Evolutionary conservation across 30 jellyfish, hydroid and myxozoan species (phyloP), one percentile per base, ranked within the genome.

Genomic region (Aurelia aurita complex sp. Pacific): DNA sequence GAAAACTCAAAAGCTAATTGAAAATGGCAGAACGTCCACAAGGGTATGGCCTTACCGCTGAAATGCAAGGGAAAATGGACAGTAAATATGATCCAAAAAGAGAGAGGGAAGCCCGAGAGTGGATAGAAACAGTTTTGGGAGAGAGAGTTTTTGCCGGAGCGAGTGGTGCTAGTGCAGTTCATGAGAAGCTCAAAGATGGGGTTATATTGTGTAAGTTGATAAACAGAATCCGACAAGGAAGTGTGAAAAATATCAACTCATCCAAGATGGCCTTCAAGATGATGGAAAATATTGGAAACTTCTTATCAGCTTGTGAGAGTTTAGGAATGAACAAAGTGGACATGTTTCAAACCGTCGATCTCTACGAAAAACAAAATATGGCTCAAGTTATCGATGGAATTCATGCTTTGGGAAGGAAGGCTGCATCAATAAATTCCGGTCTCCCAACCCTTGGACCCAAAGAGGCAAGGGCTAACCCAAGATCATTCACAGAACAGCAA

Each of bases 401-500:
- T 16, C 97, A 86, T 51, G 98, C 99, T 34, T 69, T 95, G 36
- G 99, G 99, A 18, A 74, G 99, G 78, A 84, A 86, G 76, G 97
- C 29, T 23, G 29, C 97, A 5, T 69, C 78, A 11, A 19, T 2
- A 50, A 38, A 10, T 86, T 85, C 15, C 76, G 23, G 74, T 11
- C 95, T 96, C 52, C 52, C 52, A 3, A 6, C 52, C 6, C 52
- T 40, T 2, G 52, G 52, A 40, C 52, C 52, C 52, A 40, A 40
- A 40, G 52, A 40, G 6, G 52, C 52, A 0, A 40, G 52, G 10
- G 52, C 52, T 40, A 40, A 40, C 52, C 52, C 52, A 40, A 40
- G 52, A 40, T 1, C 52, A 40, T 40, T 40, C 52, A 40, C 52
- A 40, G 75, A 75, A 59, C 74, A 32, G 82, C 85, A 77, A 23